These are phyloP conservation scores for Geococcyx californianus DNA, from an alignment of 2,113 vertebrate species.

Conservation along the genomic window DNA sequence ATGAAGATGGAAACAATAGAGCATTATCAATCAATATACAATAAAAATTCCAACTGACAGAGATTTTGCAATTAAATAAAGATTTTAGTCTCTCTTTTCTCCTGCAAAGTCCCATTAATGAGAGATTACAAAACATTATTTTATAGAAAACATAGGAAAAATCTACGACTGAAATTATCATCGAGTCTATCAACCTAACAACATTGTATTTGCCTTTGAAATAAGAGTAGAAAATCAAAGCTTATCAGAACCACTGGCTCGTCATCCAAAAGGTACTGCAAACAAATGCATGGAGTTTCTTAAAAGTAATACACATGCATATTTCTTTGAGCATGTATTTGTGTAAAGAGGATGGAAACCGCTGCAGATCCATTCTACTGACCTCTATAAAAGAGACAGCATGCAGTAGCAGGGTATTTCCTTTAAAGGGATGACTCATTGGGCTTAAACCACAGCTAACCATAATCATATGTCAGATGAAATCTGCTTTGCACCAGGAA, in stretches of 20 bases:
- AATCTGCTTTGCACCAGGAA: not conserved
- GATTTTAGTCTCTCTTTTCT: not conserved
- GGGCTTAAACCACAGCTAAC: not conserved
- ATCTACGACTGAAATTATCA: not conserved
- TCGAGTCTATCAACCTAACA: not conserved
- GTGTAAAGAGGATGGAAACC: not conserved
- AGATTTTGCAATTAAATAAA: not conserved
- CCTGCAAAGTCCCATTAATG: not conserved
- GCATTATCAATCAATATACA: not conserved
- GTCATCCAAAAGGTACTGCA: not conserved
- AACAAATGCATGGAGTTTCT: not conserved
- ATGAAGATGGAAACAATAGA: not conserved
- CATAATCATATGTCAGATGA: not conserved
- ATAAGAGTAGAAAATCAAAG: not conserved
- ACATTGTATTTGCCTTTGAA: not conserved
- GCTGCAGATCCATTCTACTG: not conserved
- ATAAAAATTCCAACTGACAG: not conserved
- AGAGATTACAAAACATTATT: not conserved
- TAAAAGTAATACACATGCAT: not conserved
- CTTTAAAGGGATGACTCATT: not conserved
- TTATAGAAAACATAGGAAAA: not conserved
- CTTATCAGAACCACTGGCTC: conserved; percentile 9
- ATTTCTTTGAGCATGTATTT: not conserved
- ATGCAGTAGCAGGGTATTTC: not conserved
- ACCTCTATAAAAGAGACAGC: not conserved